phyloP scores from a whole-genome alignment of 2,888 invertebrate genomes.

The Pseudococcus longispinus region DNA sequence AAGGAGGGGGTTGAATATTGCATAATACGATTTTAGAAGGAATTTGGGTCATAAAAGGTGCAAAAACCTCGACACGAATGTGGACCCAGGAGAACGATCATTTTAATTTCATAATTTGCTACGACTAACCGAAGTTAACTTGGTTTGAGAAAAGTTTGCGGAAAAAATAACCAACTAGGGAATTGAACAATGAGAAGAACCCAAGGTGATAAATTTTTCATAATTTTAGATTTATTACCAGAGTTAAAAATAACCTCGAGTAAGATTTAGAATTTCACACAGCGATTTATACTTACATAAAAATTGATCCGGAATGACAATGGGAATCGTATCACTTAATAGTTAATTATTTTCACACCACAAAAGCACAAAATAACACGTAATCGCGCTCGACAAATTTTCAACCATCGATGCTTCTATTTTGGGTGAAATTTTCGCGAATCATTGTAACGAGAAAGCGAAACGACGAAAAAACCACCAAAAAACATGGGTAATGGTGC shows the following conservation, averaged over 20 bases:
- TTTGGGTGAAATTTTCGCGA: neutral
- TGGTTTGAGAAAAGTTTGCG: no score
- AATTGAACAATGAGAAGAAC: neutral
- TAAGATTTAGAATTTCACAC: neutral
- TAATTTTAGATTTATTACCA: no score
- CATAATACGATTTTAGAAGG: neutral
- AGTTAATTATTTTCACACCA: neutral
- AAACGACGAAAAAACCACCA: neutral
- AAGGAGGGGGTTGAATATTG: neutral
- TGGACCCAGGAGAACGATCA: neutral
- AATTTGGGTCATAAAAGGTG: neutral
- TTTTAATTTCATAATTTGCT: neutral
- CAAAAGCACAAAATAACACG: neutral
- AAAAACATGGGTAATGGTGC: constrained; percentile 5
- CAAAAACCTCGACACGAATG: neutral
- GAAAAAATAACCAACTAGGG: neutral
- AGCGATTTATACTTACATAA: neutral
- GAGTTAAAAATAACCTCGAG: neutral
- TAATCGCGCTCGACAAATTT: neutral
- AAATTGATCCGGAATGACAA: neutral
- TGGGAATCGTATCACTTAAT: neutral
- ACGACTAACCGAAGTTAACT: no score
- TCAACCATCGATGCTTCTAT: neutral
- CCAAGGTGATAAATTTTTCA: neutral
- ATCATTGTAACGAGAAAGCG: neutral